Evolutionary conservation across 2,797 vertebrate species (phyloP), one percentile per base, ranked within the genome.

Genomic region (Bryconaethiops microstoma): DNA sequence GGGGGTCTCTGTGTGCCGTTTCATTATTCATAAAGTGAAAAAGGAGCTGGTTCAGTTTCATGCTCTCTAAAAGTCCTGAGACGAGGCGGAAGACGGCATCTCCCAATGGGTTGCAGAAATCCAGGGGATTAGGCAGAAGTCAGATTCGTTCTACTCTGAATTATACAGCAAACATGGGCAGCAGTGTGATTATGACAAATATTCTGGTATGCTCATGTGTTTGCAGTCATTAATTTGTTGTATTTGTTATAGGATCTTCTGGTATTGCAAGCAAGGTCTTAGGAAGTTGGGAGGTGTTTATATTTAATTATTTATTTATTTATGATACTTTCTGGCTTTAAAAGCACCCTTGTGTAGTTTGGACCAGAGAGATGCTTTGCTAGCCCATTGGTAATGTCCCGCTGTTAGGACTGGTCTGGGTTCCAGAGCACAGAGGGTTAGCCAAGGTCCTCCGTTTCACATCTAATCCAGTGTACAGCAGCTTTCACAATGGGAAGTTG

Each of bases 11-110:
- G 84, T 78, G 1, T 71, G 76, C 84, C 77, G 73, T 84, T 93
- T 85, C 88, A 93, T 93, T 93, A 93, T 94, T 93, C 84, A 93
- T 88, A 67, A 82, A 77, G 87, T 91, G 91, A 88, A 93, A 93
- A 91, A 88, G 87, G 90, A 93, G 70, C 90, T 90, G 86, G 89
- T 91, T 92, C 86, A 78, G 88, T 92, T 90, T 91, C 87, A 86
- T 60, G 82, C 39, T 82, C 76, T 19, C 65, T 69, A 74, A 72
- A 84, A 82, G 81, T 77, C 23, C 29, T 5, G 71, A 16, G 73
- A 77, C 52, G 23, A 63, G 7, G n/a, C 45, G 69, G 50, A 80
- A 65, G 68, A 52, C 59, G 29, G 39, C 69, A 10, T 77, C 50
- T n/a, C 16, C 67, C 45, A 64, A 21, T 17, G 39, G 2, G 7